Base-by-base conservation (phyloP, 2,888 invertebrate species). In the Sceliomorpha sp. region DNA sequence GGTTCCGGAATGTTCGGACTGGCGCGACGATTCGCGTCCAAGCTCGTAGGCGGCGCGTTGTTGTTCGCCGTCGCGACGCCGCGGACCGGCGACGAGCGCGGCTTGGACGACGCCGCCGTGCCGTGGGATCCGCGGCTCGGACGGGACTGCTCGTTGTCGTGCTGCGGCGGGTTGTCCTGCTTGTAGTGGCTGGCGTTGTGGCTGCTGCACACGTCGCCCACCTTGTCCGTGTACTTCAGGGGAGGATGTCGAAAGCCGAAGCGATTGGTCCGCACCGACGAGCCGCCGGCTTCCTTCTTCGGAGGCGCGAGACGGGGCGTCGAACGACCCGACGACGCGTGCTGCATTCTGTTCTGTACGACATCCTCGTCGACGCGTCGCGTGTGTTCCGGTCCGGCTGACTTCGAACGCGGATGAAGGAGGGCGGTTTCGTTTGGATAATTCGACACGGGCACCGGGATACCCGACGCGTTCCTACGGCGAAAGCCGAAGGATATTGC, bases 401-500 rank as follows among this genome's bases (percentile, higher is more conserved):
- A 88, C 63, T 88, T 89, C 12, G 90, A 90, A 37, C 90, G 87
- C 10, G 88, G 89, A 31, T 89, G 87, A 0, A 88, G 83, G 79
- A 68, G 66, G 76, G 12, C 81, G 74, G 62, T 86, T 74, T 67
- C 79, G 36, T 44, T 12, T 0, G 68, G 9, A 6, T 77, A 71
- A 17, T 45, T 69, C 14, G 78, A 66, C 75, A 85, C 70, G 47
- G 87, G 83, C 63, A 84, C 85, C 37, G 88, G 89, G 50, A 88
- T 90, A 44, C 91, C 90, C 27, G 90, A 89, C 32, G 89, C 83
- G 59, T 80, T 32, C 55, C 93, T 92, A 63, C 94, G 91, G 45
- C 94, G 93, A 89, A 96, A 96, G 40, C 96, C 96, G 87, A 96
- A 96, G 34, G 95, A 95, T 84, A 94, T 95, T 59, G 95, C 93